These are phyloP conservation scores for Arizona elegans DNA, from an alignment of 2,113 vertebrate genomes.

Conservation along the genomic window DNA sequence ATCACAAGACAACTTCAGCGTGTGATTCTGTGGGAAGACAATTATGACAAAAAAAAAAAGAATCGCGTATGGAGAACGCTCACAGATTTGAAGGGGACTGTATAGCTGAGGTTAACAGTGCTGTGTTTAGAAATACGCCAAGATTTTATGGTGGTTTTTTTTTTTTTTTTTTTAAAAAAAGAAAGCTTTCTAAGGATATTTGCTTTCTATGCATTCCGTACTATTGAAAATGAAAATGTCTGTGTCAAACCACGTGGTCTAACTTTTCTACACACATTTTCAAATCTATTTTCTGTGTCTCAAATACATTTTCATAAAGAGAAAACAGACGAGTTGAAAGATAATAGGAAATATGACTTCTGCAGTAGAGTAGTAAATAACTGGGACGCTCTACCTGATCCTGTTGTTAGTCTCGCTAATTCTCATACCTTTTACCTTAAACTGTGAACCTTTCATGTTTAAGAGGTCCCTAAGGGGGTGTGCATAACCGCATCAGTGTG, in stretches of 20 bases:
- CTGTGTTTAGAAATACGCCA: neutral
- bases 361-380: too few relatives aligned
- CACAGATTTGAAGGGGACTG: neutral
- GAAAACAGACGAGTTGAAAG: neutral
- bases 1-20: neutral
- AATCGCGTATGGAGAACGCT: neutral
- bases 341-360: neutral
- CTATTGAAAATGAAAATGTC: neutral
- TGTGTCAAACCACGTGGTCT: neutral
- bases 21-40: neutral
- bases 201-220: too few relatives aligned
- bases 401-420: too few relatives aligned
- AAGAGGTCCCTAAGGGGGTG: too few relatives aligned
- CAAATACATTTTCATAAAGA: neutral
- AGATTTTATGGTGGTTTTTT: neutral
- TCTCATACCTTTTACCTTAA: too few relatives aligned
- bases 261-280: neutral
- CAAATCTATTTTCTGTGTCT: neutral
- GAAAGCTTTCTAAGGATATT: neutral
- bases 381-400: too few relatives aligned
- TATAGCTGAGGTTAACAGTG: too few relatives aligned
- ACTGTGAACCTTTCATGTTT: too few relatives aligned
- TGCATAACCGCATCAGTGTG: too few relatives aligned
- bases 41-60: neutral
- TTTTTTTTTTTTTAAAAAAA: too few relatives aligned